Conservation (phyloP, 1,140 invertebrate species). For the Pseudobourletiella spinata region DNA sequence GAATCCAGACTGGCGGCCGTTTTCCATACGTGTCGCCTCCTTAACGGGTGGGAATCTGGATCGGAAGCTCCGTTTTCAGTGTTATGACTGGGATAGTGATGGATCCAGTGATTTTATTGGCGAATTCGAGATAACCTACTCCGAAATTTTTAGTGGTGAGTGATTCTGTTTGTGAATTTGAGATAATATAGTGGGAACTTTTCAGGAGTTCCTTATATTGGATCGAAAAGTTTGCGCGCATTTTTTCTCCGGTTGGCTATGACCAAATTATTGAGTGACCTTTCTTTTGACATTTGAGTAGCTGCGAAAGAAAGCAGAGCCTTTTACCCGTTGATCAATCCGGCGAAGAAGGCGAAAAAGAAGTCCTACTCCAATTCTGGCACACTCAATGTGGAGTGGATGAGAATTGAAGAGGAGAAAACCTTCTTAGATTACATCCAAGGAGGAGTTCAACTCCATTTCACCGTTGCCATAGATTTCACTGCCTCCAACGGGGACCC, state of each 20-base stretch:
- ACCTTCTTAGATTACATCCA: constrained; percentile 38
- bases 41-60: constrained; percentile 50
- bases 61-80: constrained; percentile 44
- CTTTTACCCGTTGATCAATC: constrained; percentile 41
- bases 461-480: constrained; percentile 54
- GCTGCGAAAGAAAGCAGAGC: constrained; percentile 5
- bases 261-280: too few relatives aligned
- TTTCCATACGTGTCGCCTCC: constrained; percentile 43
- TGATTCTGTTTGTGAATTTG: not conserved
- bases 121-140: constrained; percentile 42
- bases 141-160: constrained; percentile 38
- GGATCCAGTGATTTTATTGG: constrained; percentile 46
- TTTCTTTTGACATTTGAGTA: not conserved
- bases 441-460: constrained; percentile 50
- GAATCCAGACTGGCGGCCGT: constrained; percentile 50
- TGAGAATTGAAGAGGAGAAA: constrained; percentile 32
- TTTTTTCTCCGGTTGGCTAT: too few relatives aligned
- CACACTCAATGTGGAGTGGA: constrained; percentile 36
- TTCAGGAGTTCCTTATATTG: too few relatives aligned
- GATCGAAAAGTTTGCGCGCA: too few relatives aligned
- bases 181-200: not conserved
- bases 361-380: constrained; percentile 46
- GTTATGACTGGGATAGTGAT: constrained; percentile 45
- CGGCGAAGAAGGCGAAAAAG: constrained; percentile 45
- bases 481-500: constrained; percentile 55